Evolutionary conservation across 1,140 invertebrate genomes (phyloP), one percentile per base, ranked within the genome.

Genomic region (Pachypeltis micranthus): DNA sequence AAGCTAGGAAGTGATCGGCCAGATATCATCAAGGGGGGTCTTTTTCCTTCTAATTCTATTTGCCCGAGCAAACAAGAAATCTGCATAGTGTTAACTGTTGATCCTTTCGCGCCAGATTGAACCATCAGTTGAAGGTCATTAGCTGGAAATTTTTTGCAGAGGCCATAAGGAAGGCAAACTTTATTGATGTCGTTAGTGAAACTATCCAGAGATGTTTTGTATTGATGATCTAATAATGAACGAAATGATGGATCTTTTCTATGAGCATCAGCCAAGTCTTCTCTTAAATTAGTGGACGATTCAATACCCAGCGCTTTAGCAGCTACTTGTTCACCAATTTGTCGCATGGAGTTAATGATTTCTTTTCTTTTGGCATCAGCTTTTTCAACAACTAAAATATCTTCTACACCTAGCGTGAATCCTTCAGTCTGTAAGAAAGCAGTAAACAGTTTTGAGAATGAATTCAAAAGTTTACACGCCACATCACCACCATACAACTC

Each of bases 71-170:
- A 77, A 76, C 93, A 96, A 0, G 94, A 97, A 69, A 99, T 98
- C 74, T 99, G 94, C 87, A 95, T 93, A 70, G 90, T 91, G 73
- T 98, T 98, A 0, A 97, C 93, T 68, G 81, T 87, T 0, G 93
- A 93, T 31, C 97, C 97, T 77, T 99, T 99, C 0, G 97, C 96
- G 55, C 97, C 97, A 14, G 96, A 96, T 71, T 94, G 83, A 0
- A 98, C 93, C 94, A 99, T 98, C 56, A 99, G 74, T 73, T 98
- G 95, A 1, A 99, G 80, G 78, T 97, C 96, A 75, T 99, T 99
- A 2, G 85, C 70, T 0, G 97, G 95, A 73, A 98, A 99, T 65
- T 85, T 83, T 65, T 86, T 85, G 1, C 93, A 74, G 14, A 99
- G 76, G 10, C 90, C 93, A 57, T 79, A 76, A 1, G 90, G 86